These are phyloP conservation scores for Cremastinae sp. DNA, from an alignment of 2,888 invertebrate species.

Conservation along the genomic window DNA sequence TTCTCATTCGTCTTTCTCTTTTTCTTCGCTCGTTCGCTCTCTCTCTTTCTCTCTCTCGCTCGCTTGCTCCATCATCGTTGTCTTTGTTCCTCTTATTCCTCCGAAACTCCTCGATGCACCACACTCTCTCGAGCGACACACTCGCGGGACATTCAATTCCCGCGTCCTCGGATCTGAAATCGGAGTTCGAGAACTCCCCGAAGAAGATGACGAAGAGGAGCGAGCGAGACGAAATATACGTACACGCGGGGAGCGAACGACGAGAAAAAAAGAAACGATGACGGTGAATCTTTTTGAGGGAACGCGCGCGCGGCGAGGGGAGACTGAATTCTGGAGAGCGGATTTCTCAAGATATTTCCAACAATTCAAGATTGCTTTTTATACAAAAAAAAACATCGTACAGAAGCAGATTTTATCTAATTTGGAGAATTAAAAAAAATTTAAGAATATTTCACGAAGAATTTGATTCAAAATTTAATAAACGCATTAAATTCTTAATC, in stretches of 20 bases:
- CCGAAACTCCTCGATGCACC: slow-evolving; percentile 45
- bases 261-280: slow-evolving; percentile 49
- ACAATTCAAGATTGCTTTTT: slow-evolving; percentile 4
- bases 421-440: too few relatives aligned
- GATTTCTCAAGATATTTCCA: slow-evolving; percentile 36
- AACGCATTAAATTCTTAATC: too few relatives aligned
- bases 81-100: background rate
- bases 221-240: slow-evolving; percentile 7
- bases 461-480: too few relatives aligned
- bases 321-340: slow-evolving; percentile 60
- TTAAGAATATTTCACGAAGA: too few relatives aligned
- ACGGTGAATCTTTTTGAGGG: slow-evolving; percentile 53
- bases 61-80: slow-evolving; percentile 14
- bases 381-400: background rate
- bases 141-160: slow-evolving; percentile 58
- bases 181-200: slow-evolving; percentile 45
- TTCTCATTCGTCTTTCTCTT: slow-evolving; percentile 19
- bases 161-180: slow-evolving; percentile 53
- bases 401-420: background rate
- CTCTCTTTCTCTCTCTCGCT: slow-evolving; percentile 16
- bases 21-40: slow-evolving; percentile 10
- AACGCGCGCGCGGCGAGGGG: background rate
- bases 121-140: slow-evolving; percentile 54
- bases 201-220: slow-evolving; percentile 30
- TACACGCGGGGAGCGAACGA: slow-evolving; percentile 12